Base-by-base conservation (phyloP, 2,113 vertebrate species). In the Jacana jacana region DNA sequence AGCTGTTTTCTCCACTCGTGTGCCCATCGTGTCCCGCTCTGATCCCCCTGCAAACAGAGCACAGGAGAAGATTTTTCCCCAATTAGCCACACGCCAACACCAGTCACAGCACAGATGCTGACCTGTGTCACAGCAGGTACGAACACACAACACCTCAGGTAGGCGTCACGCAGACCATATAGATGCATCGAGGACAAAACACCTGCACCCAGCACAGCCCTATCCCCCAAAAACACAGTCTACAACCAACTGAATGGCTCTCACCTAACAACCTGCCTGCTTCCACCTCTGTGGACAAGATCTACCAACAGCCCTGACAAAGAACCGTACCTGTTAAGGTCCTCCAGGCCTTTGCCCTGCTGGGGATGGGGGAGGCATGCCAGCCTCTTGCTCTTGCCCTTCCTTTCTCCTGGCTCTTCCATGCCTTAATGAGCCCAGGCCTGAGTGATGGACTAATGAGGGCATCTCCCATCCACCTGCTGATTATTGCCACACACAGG, bases 71-170 rank as follows among this genome's bases (percentile, higher is more conserved):
- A 33, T 25, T 8, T 70, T 11, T 18, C 61, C 31, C 57, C 7
- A 1, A 3, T 0, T 0, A 37, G 70, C 22, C 75, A 11, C 35
- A 7, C 48, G 7, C 2, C 0, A 2, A 66, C 66, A 27, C 10
- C 78, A 44, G 46, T 6, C 78, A 18, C 15, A 18, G 40, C 8
- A 25, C 5, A 1, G 5, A 9, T 11, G 54, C 37, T 66, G 46
- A 20, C 24, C 60, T 28, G 68, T 17, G 71, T 31, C 72, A 16
- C 17, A 20, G 48, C 1, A 35, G 49, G 27, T 13, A 8, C 17
- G 42, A 33, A 55, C 10, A n/a, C 49, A 58, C 44, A 60, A 35
- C 64, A 46, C 3, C 40, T 10, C 30, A 52, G 23, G 14, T 6
- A 2, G 6, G 13, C 10, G 11, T 10, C 46, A 4, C 2, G 10